Conservation (phyloP, 2,113 vertebrate species). For the Oncorhynchus masou region DNA sequence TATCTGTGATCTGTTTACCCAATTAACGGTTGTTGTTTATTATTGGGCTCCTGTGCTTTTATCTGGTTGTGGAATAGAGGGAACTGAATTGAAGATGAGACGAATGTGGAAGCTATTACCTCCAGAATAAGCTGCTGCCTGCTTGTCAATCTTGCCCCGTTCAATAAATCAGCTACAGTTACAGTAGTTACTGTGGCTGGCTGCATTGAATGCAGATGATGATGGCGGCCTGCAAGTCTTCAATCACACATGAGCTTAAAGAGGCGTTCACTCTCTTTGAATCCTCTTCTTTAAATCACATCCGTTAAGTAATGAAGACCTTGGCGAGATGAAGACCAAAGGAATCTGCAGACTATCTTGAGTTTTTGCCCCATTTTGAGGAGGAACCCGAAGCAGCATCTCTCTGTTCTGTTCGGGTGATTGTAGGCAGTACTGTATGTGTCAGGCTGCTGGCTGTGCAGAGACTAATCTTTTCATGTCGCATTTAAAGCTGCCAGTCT, state of each 20-base stretch:
- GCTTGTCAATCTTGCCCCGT: background rate
- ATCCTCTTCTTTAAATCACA: constrained; percentile 10
- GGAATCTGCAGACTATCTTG: too few species aligned
- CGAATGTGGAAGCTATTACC: background rate
- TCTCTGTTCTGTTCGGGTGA: background rate
- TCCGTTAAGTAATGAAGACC: constrained; percentile 10
- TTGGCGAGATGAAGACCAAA: constrained; percentile 3
- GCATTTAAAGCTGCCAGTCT: constrained; percentile 25
- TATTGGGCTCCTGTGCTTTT: constrained; percentile 16
- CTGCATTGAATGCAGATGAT: constrained; percentile 8
- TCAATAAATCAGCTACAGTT: constrained; percentile 18
- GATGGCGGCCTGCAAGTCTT: background rate
- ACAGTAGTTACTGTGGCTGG: background rate
- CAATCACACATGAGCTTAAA: background rate
- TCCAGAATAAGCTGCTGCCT: constrained; percentile 11
- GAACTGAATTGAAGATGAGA: constrained; percentile 22
- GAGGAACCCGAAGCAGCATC: background rate
- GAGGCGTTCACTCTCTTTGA: background rate
- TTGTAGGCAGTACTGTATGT: background rate
- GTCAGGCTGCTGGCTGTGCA: constrained; percentile 13
- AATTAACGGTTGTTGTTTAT: constrained; percentile 32
- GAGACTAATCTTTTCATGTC: constrained; percentile 47
- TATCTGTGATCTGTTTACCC: constrained; percentile 37
- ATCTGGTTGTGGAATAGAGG: constrained; percentile 10
- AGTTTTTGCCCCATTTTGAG: background rate